Evolutionary conservation across 1,140 invertebrate species (phyloP), one percentile per base, ranked within the genome.

Genomic region (Samia ricini): DNA sequence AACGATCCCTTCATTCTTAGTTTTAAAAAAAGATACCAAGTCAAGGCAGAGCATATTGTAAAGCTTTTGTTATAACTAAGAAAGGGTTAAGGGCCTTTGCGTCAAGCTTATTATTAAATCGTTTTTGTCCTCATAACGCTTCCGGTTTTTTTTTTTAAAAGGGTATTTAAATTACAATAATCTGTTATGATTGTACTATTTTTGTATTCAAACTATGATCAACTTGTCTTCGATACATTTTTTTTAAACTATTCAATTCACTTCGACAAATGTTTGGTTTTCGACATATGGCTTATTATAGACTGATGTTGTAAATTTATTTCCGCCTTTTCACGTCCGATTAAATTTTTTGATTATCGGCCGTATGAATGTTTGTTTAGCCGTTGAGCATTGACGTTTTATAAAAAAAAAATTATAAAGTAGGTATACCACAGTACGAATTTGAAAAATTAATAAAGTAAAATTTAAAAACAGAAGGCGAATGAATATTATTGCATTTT

Each of bases 151-250:
- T 83, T 64, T 76, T 75, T 83, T 77, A 85, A 89, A 63, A 82
- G 84, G 76, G 87, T 84, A 88, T 87, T 81, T 88, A 89, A 89
- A 89, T 88, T 85, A 87, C 73, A 64, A 83, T 87, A 87, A 88
- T 88, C 84, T 81, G 75, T 85, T 85, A 85, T 89, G 87, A 89
- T 89, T 89, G 83, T 88, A 87, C 88, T 86, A 87, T 82, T 76
- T 42, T 78, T 72, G 69, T 70, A 81, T 81, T 86, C 86, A 83
- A 71, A 72, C 76, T 75, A 75, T 84, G 77, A 84, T 87, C 83
- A 83, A 82, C 79, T 79, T 87, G 84, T 89, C 84, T 74, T 64
- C 83, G 72, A 65, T 56, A 36, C 42, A 66, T 76, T 71, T 81
- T 81, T 69, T 74, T 67, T 64, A 71, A n/a, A n/a, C n/a, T n/a